Evolutionary conservation across 1,140 invertebrate genomes (phyloP).

Genomic region (Brachionus asplanchnoidis): DNA sequence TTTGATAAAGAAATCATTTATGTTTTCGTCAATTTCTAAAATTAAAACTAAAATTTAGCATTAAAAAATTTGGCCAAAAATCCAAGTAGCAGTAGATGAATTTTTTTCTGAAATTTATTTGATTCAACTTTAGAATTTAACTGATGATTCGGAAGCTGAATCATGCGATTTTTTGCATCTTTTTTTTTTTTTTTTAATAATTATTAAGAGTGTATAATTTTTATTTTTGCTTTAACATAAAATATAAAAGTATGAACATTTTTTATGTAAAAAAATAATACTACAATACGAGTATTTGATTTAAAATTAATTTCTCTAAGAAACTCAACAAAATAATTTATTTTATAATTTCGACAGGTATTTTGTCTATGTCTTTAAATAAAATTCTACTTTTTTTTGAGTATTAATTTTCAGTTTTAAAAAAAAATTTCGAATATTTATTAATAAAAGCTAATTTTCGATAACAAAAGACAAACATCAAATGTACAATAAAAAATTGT

Average conservation of each 20-base stretch:
- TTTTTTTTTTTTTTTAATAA: background rate
- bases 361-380: background rate
- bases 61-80: background rate
- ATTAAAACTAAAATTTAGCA: background rate
- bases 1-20: background rate
- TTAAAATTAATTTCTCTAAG: background rate
- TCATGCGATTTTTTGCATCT: background rate
- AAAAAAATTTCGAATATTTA: background rate
- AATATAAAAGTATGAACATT: background rate
- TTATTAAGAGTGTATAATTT: background rate
- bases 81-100: background rate
- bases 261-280: background rate
- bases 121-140: background rate
- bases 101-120: too few relatives aligned
- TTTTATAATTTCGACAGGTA: background rate
- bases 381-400: too few relatives aligned
- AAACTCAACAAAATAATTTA: background rate
- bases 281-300: background rate
- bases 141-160: background rate
- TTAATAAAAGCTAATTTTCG: too few relatives aligned
- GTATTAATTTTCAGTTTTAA: background rate
- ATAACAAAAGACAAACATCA: too few relatives aligned
- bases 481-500: too few relatives aligned
- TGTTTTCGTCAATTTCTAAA: background rate
- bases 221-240: background rate